These are phyloP conservation scores for Pedionomus torquatus DNA, from an alignment of 2,113 vertebrate species.

Conservation along the genomic window DNA sequence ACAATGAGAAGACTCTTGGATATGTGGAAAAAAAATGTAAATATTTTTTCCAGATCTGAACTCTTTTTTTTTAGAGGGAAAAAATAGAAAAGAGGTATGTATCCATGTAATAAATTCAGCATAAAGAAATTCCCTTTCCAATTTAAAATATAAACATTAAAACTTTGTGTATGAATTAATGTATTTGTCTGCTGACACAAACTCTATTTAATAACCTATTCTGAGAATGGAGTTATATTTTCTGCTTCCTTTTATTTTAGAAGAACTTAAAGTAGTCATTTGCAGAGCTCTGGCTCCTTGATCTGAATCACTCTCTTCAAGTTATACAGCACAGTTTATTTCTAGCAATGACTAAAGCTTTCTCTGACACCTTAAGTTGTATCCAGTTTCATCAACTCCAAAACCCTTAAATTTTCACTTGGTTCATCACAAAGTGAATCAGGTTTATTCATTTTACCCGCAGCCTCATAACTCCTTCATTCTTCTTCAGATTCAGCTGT, in stretches of 20 bases:
- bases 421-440: not conserved
- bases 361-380: not conserved
- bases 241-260: not conserved
- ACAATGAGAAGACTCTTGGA: not conserved
- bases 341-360: not conserved
- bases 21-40: not conserved
- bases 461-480: not conserved
- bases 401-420: not conserved
- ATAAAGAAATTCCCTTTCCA: not conserved
- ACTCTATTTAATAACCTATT: not conserved
- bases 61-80: not conserved
- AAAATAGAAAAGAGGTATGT: fast-evolving
- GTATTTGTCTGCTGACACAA: not conserved
- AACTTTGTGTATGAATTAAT: not conserved
- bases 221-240: not conserved
- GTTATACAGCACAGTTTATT: not conserved
- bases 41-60: not conserved
- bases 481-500: not conserved
- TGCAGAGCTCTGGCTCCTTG: not conserved
- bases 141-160: not conserved
- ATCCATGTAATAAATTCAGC: not conserved
- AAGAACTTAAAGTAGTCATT: not conserved
- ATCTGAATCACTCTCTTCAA: not conserved
- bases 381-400: not conserved
- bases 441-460: not conserved